Evolutionary conservation across 2,888 invertebrate species (phyloP), one percentile per base, ranked within the genome.

Genomic region (Rotaria magnacalcarata): DNA sequence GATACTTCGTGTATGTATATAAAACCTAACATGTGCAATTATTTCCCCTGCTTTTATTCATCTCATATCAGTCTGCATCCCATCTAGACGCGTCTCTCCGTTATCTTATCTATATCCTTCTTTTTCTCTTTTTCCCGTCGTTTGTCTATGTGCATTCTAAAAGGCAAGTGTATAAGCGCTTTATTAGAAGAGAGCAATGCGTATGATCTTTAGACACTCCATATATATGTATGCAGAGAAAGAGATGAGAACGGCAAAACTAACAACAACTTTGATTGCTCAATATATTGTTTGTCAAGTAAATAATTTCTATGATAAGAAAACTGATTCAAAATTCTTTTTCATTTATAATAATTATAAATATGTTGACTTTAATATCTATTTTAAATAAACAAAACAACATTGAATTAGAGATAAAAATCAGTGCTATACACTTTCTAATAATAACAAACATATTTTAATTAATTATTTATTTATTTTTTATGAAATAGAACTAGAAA

Each of bases 21-120:
- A 67, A 67, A 67, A 67, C 67, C 67, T 34, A 67, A 67, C 67
- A 67, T 67, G 34, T 67, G 67, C 67, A 67, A 67, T 67, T 67
- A 67, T 67, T 67, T 67, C 67, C 67, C 67, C 34, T 67, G 19
- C 67, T 67, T 8, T 56, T 56, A 56, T 56, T 56, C 21, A 21
- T 56, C 8, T 56, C 34, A 67, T 67, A 67, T 67, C 34, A 34
- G 67, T 67, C 67, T 67, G 14, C 34, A 67, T 67, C 67, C 67
- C 67, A 67, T 67, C 67, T 67, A 16, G 67, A 19, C 67, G 67
- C 67, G 67, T 67, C 67, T 34, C 16, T 67, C 27, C 19, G 67
- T 67, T 67, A 67, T 67, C 67, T 67, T 67, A 67, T 67, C 67
- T 67, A n/a, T 60, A 10, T 6, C 10, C 27, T 60, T 27, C 19